Base-by-base conservation (phyloP, 2,113 vertebrate genomes). In the Leuciscus idus region DNA sequence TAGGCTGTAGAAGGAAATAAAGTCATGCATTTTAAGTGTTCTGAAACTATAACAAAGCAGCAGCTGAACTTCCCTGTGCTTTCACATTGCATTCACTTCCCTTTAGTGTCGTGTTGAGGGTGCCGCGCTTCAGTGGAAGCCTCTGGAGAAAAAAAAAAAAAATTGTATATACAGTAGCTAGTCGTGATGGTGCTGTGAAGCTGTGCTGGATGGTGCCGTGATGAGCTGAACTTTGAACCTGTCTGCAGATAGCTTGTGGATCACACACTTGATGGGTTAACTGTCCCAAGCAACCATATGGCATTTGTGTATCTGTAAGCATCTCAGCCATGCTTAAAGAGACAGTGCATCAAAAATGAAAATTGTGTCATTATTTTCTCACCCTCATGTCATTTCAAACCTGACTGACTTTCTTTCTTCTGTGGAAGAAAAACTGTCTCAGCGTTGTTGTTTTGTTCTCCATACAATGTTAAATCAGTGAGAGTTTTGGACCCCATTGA, bases 1-100 rank as follows among this genome's bases (percentile, higher is more conserved):
- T n/a, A 43, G 59, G n/a, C 39, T 62, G 79, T 28, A 81, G 39
- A 30, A 64, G 79, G 57, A 81, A 81, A 46, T 66, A 66, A 48
- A 75, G 12, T 23, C 68, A 36, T 12, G 72, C 72, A 28, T 75
- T 46, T 8, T 50, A 26, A 75, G 72, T 28, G 43, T 17, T 28
- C 12, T 30, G 9, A 43, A 62, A 80, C 57, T 19, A 4, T 43
- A 17, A 50, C 72, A 75, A 75, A 17, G 43, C n/a, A 0, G 6
- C 23, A 28, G 43, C n/a, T 80, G 6, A 81, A 81, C 79, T 66
- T 81, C 59, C 79, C 15, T 66, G 2, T 81, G 79, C 79, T 81
- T 66, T 81, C 59, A 39, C n/a, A 6, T 26, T n/a, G 23, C 59
- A 28, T 81, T 64, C 59, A 81, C 59, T 81, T 81, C 79, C 39